Conservation (phyloP, 2,113 vertebrate species). For the Crotalus helleri region DNA sequence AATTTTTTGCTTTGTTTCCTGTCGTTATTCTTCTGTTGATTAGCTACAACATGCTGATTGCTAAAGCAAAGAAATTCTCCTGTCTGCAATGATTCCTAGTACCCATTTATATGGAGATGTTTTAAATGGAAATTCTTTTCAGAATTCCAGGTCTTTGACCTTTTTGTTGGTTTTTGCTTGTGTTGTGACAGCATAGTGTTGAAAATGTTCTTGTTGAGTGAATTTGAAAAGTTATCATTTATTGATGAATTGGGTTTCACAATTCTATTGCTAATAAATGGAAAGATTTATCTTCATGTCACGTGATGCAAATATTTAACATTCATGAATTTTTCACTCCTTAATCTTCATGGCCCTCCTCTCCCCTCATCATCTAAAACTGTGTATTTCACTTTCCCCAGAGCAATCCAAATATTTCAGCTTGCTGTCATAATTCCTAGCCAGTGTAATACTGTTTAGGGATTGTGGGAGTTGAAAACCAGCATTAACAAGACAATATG, state of each 20-base stretch:
- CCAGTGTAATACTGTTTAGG: neutral
- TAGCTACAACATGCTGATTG: neutral
- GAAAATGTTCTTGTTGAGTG: neutral
- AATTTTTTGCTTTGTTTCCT: neutral
- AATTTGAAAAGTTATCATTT: neutral
- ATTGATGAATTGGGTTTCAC: neutral
- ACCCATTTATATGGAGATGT: neutral
- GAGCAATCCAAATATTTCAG: neutral
- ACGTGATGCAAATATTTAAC: conserved; percentile 2
- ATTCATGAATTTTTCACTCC: neutral
- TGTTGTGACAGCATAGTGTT: neutral
- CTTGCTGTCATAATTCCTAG: neutral
- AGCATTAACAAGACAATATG: neutral
- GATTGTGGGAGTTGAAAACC: neutral
- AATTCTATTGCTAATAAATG: neutral
- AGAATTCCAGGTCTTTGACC: neutral
- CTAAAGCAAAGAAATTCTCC: neutral
- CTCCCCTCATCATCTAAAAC: neutral
- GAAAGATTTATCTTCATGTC: neutral
- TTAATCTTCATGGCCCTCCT: too few relatives aligned
- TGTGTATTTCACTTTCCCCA: neutral
- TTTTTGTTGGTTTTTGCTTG: neutral
- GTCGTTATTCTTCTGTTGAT: neutral
- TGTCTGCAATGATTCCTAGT: neutral
- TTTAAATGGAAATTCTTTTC: neutral